Conservation (phyloP, 1,140 invertebrate species). For the Drosophila obscura region DNA sequence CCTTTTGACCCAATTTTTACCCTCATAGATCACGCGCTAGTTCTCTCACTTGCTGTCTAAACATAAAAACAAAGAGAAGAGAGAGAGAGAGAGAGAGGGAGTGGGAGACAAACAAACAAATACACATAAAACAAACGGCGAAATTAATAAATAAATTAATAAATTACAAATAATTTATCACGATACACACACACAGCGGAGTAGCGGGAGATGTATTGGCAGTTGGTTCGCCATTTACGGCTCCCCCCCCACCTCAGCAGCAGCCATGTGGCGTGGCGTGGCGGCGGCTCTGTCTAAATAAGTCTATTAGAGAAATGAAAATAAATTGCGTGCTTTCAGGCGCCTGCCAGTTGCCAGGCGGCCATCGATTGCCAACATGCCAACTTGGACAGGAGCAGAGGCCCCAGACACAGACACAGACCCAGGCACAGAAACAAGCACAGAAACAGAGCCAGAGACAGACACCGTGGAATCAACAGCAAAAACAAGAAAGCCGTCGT, state of each 20-base stretch:
- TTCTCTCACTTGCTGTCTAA: conserved; percentile 1
- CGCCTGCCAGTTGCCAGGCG: conserved; percentile 62
- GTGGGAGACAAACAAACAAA: conserved; percentile 14
- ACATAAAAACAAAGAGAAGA: conserved; percentile 1
- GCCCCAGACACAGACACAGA: no score
- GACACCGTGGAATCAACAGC: conserved; percentile 60
- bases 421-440: no score
- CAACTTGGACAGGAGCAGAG: conserved; percentile 49
- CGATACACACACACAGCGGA: conserved; percentile 14
- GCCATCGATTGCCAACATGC: conserved; percentile 74
- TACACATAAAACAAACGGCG: conserved; percentile 26
- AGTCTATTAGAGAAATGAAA: conserved; percentile 82
- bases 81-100: not conserved
- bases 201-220: conserved; percentile 31
- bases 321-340: conserved; percentile 80
- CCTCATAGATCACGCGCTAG: conserved; percentile 8
- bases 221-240: not conserved
- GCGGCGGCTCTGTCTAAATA: conserved; percentile 61
- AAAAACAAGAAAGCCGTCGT: conserved; percentile 10
- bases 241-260: not conserved
- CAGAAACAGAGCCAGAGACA: conserved; percentile 5
- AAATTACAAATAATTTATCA: conserved; percentile 80
- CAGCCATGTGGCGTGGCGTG: not conserved
- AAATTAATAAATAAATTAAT: conserved; percentile 76
- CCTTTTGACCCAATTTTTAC: not conserved